A percentile compares a stretch with the other conserved stretches of the same genome.
These are phyloP conservation scores for Aphelinus atriplicis DNA, from an alignment of 1,140 invertebrate genomes.

Conservation along the genomic window DNA sequence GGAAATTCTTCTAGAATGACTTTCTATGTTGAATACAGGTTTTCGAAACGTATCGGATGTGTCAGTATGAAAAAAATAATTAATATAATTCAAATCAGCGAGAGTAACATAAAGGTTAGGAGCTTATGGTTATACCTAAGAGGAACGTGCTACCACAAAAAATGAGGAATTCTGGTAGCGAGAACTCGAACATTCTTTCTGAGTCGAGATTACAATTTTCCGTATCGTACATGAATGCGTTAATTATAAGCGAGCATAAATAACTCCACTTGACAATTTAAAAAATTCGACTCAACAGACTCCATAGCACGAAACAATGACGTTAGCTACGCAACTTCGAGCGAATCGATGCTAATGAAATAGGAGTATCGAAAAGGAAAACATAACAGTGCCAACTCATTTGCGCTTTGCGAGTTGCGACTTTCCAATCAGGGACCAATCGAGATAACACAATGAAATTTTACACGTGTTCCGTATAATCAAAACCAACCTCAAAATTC, in stretches of 20 bases:
- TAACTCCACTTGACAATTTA: not conserved
- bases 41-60: too few species aligned
- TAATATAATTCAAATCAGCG: too few species aligned
- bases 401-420: too few species aligned
- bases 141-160: conserved; percentile 47
- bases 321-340: not conserved
- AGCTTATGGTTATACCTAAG: conserved; percentile 39
- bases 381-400: not conserved
- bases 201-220: not conserved
- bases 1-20: too few species aligned
- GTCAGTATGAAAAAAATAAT: too few species aligned
- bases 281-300: not conserved
- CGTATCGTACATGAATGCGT: not conserved
- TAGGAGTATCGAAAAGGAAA: not conserved
- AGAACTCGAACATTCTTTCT: conserved; percentile 46
- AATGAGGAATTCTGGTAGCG: conserved; percentile 49
- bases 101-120: too few species aligned
- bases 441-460: too few species aligned
- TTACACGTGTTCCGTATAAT: too few species aligned
- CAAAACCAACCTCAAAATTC: too few species aligned
- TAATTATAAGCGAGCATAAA: not conserved
- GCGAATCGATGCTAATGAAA: not conserved
- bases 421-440: too few species aligned
- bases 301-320: conserved; percentile 16
- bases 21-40: too few species aligned